These are phyloP conservation scores for Leuctra nigra DNA, from an alignment of 2,888 invertebrate species.

Conservation along the genomic window DNA sequence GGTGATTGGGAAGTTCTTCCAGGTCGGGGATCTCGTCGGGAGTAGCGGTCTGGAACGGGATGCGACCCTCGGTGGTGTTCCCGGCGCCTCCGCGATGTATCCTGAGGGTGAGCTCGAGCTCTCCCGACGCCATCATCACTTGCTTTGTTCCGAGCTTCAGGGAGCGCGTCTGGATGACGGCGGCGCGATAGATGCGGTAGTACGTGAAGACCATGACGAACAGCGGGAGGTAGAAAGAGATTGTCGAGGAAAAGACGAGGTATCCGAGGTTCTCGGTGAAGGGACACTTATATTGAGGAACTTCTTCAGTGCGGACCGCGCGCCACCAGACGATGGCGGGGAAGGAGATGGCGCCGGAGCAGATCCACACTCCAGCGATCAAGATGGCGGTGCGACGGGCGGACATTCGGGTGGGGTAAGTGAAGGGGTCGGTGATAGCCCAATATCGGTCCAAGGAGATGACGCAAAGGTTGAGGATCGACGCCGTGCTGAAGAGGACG, in stretches of 20 bases:
- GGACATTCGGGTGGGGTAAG: conserved; percentile 93
- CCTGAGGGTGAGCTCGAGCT: conserved; percentile 79
- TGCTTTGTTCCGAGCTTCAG: conserved; percentile 88
- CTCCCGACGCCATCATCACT: conserved; percentile 77
- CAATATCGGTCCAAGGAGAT: conserved; percentile 95
- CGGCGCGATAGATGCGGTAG: conserved; percentile 91
- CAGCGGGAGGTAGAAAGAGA: conserved; percentile 95
- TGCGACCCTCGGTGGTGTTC: conserved; percentile 44
- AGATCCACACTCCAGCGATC: conserved; percentile 93
- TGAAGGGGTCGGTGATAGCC: conserved; percentile 98
- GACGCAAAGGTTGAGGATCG: conserved; percentile 94
- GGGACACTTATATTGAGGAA: conserved; percentile 80
- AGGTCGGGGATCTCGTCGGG: conserved; percentile 13
- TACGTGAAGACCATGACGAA: conserved; percentile 98
- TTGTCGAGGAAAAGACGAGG: conserved; percentile 93
- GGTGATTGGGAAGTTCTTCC: conserved; percentile 34
- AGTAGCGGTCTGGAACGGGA: conserved; percentile 43
- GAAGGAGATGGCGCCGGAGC: conserved; percentile 94
- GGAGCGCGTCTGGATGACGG: conserved; percentile 85
- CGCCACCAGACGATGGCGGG: conserved; percentile 97
- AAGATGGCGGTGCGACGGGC: conserved; percentile 76
- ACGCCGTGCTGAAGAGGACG: conserved; percentile 94
- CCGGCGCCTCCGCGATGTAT: conserved; percentile 84
- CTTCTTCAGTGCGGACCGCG: conserved; percentile 73
- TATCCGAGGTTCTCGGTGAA: conserved; percentile 97